Base-by-base conservation (phyloP, 2,888 invertebrate species). In the Sinhomidia bicolor region DNA sequence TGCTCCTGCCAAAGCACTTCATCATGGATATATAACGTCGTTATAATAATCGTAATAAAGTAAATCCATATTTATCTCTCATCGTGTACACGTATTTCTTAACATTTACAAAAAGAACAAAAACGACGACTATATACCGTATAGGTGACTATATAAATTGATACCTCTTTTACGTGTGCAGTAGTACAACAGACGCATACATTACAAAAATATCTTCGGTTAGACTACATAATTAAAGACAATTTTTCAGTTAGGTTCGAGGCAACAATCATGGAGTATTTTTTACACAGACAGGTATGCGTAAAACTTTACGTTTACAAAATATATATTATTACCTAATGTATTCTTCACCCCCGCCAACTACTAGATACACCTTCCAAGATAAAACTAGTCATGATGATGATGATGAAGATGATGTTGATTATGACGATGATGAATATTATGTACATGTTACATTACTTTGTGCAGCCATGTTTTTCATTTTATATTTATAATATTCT, bases 401-500 rank as follows among this genome's bases (percentile, higher is more conserved):
- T 79, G 36, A 41, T 57, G 57, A 57, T 17, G 54, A 32, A 10
- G 54, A 78, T 54, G 44, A 54, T 78, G 29, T 14, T 57, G 79
- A 36, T 1, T 29, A 57, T 79, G 79, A 79, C 36, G 79, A 32
- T 36, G 57, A 57, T 57, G 54, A 1, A 47, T 12, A 47, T 68
- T 4, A 3, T 68, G 14, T 32, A n/a, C 76, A 51, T 47, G 23
- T 29, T 51, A 51, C 71, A 44, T 71, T 41, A 71, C 29, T 65
- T 26, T 57, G 74, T 3, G 20, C 85, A 79, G 79, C 68, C 68
- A 85, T 68, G 68, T 65, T 85, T 65, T 81, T 47, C 65, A 62
- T 79, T 79, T 57, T 85, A 76, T 41, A 62, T 26, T 85, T 85
- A 79, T 85, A 85, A 85, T 68, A 79, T 79, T 85, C 85, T 85